Conservation (phyloP, 2,888 invertebrate genomes). For the Chalcis sispes region DNA sequence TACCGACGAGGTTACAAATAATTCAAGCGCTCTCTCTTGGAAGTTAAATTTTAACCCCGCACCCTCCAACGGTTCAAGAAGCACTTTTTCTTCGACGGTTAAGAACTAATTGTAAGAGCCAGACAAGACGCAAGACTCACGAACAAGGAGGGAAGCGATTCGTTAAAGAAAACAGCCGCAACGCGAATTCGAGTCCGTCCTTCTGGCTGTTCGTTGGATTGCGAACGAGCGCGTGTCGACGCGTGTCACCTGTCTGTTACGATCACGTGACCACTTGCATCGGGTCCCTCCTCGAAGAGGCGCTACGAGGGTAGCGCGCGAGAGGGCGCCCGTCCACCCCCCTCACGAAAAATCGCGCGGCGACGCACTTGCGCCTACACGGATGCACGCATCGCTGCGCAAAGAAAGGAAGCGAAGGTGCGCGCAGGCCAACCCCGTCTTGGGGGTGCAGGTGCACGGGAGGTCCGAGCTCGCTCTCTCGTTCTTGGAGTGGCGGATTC, state of each 20-base stretch:
- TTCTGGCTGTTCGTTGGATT: background rate
- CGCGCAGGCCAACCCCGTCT: conserved; percentile 64
- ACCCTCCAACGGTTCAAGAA: background rate
- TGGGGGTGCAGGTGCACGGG: conserved; percentile 74
- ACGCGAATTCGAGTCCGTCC: background rate
- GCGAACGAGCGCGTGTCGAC: conserved; percentile 65
- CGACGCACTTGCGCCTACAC: too few species aligned
- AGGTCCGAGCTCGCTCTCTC: conserved; percentile 59
- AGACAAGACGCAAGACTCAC: background rate
- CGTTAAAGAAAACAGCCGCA: conserved; percentile 14
- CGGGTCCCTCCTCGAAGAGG: background rate
- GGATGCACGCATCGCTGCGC: conserved; percentile 57
- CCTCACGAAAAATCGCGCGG: conserved; percentile 22
- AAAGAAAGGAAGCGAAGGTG: conserved; percentile 29
- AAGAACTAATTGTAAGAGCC: background rate
- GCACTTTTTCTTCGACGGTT: background rate
- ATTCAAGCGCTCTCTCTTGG: too few species aligned
- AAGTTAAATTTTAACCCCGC: too few species aligned
- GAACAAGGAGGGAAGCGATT: background rate
- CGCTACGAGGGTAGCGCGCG: conserved; percentile 57
- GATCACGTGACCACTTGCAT: conserved; percentile 61
- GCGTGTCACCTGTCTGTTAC: conserved; percentile 75
- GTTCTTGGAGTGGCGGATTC: conserved; percentile 70
- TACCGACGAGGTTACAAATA: too few species aligned
- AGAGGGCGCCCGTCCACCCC: conserved; percentile 29